Evolutionary conservation across 2,888 invertebrate species (phyloP), one percentile per base, ranked within the genome.

Genomic region (Archips crataeganus): DNA sequence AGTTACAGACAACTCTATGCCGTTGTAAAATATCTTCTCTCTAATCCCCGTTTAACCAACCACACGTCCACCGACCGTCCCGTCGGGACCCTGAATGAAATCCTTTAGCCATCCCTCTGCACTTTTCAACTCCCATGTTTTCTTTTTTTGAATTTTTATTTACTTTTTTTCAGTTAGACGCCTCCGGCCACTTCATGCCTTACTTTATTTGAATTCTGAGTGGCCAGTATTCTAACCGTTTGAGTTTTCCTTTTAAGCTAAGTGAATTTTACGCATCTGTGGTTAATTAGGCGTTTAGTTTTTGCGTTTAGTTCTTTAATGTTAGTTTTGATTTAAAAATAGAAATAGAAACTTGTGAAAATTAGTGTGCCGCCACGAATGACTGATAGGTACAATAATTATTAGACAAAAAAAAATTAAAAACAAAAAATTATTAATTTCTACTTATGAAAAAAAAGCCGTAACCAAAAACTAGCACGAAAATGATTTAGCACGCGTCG

Each of bases 51-150:
- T 10, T 39, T 70, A 67, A 70, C 63, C n/a, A 59, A 32, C n/a
- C 23, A 23, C 54, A 57, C 32, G n/a, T 67, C 39, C 15, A 81
- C 74, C 79, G 75, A 77, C 75, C 79, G 77, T 77, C 66, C 76
- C 75, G 74, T 66, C 79, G 79, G 80, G 77, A 79, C 83, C 86
- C 85, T 82, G 84, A 77, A 77, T 81, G 79, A 82, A 82, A 87
- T 89, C 86, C 87, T 87, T 87, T 85, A 83, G 85, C 83, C 88
- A 84, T 87, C 83, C 84, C 87, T 86, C 84, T 82, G 83, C 86
- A 85, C 85, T 90, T 89, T 86, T 81, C 81, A 81, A 79, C 80
- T 80, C 80, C 77, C 75, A 83, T 84, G 84, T 82, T 85, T 83
- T 84, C 84, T 72, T 74, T 74, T 67, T 68, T 68, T 23, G 23